Base-by-base conservation (phyloP, 1,140 invertebrate species). In the Melitaea cinxia region DNA sequence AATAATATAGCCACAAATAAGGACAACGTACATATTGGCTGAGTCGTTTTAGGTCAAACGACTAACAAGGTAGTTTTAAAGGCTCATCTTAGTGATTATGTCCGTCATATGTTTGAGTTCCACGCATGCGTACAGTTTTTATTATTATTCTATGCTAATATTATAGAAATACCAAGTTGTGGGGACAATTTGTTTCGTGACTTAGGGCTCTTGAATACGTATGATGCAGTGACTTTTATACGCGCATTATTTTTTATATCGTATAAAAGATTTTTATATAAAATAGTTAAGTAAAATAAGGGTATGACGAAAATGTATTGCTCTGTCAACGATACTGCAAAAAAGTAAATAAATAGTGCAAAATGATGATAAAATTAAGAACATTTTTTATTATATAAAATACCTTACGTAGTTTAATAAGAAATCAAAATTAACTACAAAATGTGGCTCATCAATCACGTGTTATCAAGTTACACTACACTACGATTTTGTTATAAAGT, bases 61-160 rank as follows among this genome's bases (percentile, higher is more conserved):
- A 52, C 54, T 65, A 57, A 53, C 54, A 47, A 65, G 55, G 30
- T 58, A 65, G 52, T 37, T 56, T 56, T 55, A 63, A 45, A 47
- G 35, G 28, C 37, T 17, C 52, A 55, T 63, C 37, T 47, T 37
- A 52, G 17, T 55, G 26, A 63, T 63, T 54, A 47, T 45, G 37
- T 33, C 35, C 52, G 33, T 52, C 49, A 61, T 64, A 64, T 35
- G 35, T 49, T 49, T 37, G 28, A 49, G 53, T 61, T 61, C 47
- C 49, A 61, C 52, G 60, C 50, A 52, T 24, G 15, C 42, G 33
- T 39, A 49, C 42, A 7, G 45, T 52, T 57, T 64, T 65, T 65
- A 65, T 65, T 28, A 52, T 56, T 52, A 52, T 50, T 52, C 28
- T 57, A 57, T 65, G 61, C 30, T 49, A 64, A 64, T 64, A 21